Percentiles rank a stretch among this genome's conserved stretches.
These are phyloP conservation scores for Trogon melanurus DNA, from an alignment of 2,113 vertebrate species.

Conservation along the genomic window DNA sequence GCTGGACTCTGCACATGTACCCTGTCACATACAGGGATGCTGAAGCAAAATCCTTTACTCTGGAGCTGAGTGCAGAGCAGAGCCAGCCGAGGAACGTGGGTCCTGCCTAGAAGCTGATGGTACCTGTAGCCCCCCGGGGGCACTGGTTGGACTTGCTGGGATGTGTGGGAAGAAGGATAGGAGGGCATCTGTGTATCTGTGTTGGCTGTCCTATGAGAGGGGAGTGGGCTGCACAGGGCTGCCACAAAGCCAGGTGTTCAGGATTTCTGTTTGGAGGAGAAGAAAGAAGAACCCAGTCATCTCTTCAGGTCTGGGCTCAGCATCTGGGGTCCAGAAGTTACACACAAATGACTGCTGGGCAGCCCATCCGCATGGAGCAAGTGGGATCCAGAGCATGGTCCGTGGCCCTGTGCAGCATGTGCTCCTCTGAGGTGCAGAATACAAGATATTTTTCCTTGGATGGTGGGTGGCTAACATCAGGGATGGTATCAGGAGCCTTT, in stretches of 20 bases:
- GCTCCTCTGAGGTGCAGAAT: too few species aligned
- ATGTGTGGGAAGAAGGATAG: too few species aligned
- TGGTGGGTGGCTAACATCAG: fast-evolving
- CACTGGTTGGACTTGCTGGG: too few species aligned
- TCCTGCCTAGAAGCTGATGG: not conserved
- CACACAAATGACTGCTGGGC: fast-evolving
- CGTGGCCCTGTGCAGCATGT: fast-evolving
- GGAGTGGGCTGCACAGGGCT: not conserved
- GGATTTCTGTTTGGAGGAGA: too few species aligned
- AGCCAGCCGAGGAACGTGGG: not conserved
- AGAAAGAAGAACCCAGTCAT: too few species aligned
- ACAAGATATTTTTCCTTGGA: not conserved
- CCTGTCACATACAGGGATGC: not conserved
- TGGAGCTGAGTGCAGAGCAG: not conserved
- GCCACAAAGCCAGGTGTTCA: too few species aligned
- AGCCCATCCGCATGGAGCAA: not conserved
- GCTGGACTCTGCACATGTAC: not conserved
- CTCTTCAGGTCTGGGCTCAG: not conserved
- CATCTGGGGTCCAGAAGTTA: not conserved
- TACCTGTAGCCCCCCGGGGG: not conserved
- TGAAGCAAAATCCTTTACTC: not conserved
- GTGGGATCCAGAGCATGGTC: not conserved
- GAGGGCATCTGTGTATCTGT: too few species aligned
- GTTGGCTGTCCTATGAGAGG: too few species aligned
- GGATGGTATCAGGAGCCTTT: not conserved